Evolutionary conservation across 2,113 vertebrate genomes (phyloP), one percentile per base, ranked within the genome.

Genomic region (Passerina amoena): DNA sequence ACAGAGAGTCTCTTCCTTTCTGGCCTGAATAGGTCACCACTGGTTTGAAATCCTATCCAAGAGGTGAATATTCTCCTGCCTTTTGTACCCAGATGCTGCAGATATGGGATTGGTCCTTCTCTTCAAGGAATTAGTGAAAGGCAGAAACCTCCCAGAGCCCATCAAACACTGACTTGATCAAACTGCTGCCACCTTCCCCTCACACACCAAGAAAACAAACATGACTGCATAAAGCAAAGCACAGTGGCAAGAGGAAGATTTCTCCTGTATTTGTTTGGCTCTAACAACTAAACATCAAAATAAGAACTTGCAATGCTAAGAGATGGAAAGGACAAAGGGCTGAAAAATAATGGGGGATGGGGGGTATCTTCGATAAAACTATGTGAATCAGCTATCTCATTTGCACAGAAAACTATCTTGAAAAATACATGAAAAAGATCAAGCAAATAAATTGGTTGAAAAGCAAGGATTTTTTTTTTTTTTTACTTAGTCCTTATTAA

Each of bases 51-150:
- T 61, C 17, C 59, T 47, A 69, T 31, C 24, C 27, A 40, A 79
- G 60, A 68, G 3, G 23, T 0, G 0, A 9, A 3, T 27, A 8
- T 50, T 45, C 11, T 48, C 6, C 3, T 38, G 11, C 11, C 27
- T 50, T 61, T 76, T 56, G 14, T 35, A 78, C 11, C 24, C 40
- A 75, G 44, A 68, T 38, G 22, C 40, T 82, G 51, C 35, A 38
- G 18, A 16, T 27, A 38, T 31, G 20, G 30, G 13, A 44, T 59
- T 4, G 5, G 27, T 61, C 50, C 30, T 27, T 54, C 50, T 82
- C 60, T 38, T 44, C 54, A 66, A 57, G 27, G 27, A 50, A 8
- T 14, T 54, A 50, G 37, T 14, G 24, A 57, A 73, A 91, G 48
- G 57, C 37, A 71, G 60, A 73, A 96, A 35, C 17, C 11, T 45